Evolutionary conservation across 23 tunicate genomes (phyloP).

Genomic region (Clavelina lepadiformis): DNA sequence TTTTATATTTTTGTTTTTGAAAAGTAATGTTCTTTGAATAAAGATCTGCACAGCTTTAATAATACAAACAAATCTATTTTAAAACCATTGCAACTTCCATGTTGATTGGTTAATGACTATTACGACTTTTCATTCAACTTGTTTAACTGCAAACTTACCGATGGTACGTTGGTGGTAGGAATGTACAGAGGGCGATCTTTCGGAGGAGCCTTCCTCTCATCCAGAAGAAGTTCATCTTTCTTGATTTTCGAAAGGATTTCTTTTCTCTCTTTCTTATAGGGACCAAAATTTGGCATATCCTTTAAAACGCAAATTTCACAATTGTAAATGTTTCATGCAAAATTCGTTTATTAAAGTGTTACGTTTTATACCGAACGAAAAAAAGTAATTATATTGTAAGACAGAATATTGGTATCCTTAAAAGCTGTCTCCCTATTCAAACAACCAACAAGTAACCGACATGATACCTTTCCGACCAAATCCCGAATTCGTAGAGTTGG

Average conservation of each 20-base stretch:
- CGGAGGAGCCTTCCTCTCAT: not conserved
- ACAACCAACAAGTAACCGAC: not conserved
- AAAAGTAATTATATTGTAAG: too few species aligned
- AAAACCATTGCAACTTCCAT: too few species aligned
- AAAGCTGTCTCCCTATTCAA: too few species aligned
- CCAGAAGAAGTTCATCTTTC: constrained; percentile 16
- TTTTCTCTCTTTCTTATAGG: constrained; percentile 47
- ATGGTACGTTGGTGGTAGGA: constrained; percentile 68
- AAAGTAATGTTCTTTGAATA: not conserved
- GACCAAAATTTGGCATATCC: constrained; percentile 87
- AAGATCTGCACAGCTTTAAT: not conserved
- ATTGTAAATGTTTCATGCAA: too few species aligned
- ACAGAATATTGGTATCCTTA: too few species aligned
- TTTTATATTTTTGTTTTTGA: too few species aligned
- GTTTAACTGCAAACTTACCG: too few species aligned
- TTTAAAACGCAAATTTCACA: constrained; percentile 4
- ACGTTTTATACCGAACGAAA: too few species aligned
- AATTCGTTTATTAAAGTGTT: too few species aligned
- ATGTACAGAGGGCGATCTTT: constrained; percentile 16
- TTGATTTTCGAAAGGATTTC: constrained; percentile 35
- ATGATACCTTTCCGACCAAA: constrained; percentile 55
- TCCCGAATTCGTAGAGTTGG: constrained; percentile 41
- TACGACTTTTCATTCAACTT: not conserved
- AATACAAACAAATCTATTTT: constrained; percentile 4
- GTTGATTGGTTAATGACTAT: too few species aligned